Evolutionary conservation across 2,113 vertebrate species (phyloP), one percentile per base, ranked within the genome.

Genomic region (Chaetura pelagica): DNA sequence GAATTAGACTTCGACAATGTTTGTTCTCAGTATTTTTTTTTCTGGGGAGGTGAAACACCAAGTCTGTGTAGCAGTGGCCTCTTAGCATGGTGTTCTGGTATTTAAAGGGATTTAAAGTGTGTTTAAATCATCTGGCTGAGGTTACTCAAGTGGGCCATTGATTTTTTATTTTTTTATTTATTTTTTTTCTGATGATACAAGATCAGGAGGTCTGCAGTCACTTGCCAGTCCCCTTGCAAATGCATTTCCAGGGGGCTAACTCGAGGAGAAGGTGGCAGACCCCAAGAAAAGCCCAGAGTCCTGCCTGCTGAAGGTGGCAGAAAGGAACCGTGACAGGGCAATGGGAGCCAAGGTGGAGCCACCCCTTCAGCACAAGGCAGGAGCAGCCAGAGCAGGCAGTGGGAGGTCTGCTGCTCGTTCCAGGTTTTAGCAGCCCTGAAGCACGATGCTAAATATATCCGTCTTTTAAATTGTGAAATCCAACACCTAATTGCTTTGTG

Each of bases 391-490:
- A 15, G 18, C 1, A 4, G 17, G 18, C 1, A 4, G 74, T 89
- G 54, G 71, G 72, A 95, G 54, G 29, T 82, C 63, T 89, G 58
- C 44, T 57, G 18, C 42, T 80, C 0, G 0, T 74, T 95, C 64
- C 4, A 11, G 51, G 46, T 83, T 82, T 87, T 80, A 83, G 55
- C 29, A 67, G 46, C 75, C 75, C 72, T 69, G 75, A 58, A 93
- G 67, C 6, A 0, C 4, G 6, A 44, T 91, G 76, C 84, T 93
- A 96, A 94, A 93, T 94, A 88, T 91, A 95, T 12, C 22, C 3
- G 0, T 77, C 71, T 91, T 83, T 88, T 67, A 86, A 95, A 91
- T 83, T 87, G 82, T 91, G 93, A 86, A 91, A 93, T 85, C 67
- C 26, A 88, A 59, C 48, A 86, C 68, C 51, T 95, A 78, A 94